These are phyloP conservation scores for Pseudonaja textilis DNA, from an alignment of 2,113 vertebrate genomes.

Conservation along the genomic window DNA sequence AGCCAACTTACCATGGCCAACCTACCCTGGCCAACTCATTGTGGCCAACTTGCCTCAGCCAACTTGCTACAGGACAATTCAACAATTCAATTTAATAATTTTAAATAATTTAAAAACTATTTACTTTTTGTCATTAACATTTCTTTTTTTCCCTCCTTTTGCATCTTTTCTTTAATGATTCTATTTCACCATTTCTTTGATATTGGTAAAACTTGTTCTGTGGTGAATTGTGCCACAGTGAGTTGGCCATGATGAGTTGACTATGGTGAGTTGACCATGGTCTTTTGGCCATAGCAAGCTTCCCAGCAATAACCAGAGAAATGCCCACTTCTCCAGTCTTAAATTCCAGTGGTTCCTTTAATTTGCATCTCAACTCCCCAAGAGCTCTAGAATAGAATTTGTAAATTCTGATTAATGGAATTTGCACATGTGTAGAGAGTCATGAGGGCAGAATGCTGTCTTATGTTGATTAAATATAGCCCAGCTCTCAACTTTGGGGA, in stretches of 20 bases:
- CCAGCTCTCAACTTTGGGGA: neutral
- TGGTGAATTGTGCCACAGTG: neutral
- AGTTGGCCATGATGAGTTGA: too few relatives aligned
- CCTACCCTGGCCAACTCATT: too few relatives aligned
- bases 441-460: neutral
- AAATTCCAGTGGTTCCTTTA: neutral
- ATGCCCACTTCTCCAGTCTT: neutral
- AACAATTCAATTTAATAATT: too few relatives aligned
- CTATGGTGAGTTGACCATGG: neutral
- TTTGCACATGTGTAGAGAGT: neutral
- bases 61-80: too few relatives aligned
- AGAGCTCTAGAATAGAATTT: neutral
- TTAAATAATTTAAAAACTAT: neutral
- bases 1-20: neutral
- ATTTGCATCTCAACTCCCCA: neutral
- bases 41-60: too few relatives aligned
- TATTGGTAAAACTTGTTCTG: neutral
- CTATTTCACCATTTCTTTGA: neutral
- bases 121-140: neutral
- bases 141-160: neutral
- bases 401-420: neutral
- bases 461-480: neutral
- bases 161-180: neutral
- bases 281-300: neutral
- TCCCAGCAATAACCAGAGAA: neutral